Base-by-base conservation (phyloP, 1,140 invertebrate species). In the Zaprionus tsacasi region DNA sequence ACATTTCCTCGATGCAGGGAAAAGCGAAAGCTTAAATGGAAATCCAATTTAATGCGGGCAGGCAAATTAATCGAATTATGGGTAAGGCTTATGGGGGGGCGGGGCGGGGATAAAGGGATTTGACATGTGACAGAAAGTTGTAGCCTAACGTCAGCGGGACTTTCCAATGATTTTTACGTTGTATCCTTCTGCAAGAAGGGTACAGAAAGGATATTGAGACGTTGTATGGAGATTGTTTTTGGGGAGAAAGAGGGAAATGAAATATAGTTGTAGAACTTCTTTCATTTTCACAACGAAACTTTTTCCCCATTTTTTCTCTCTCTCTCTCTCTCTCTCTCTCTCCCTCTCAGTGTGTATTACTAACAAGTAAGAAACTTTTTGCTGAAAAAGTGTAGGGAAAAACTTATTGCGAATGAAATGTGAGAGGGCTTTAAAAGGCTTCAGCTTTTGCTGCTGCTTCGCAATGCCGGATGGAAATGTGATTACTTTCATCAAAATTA, bases 401-500 rank as follows among this genome's bases (percentile, higher is more conserved):
- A 59, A 74, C 57, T 67, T 70, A 52, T 71, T 83, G 72, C 33
- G 76, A 83, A 83, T 87, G 76, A 73, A 88, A 87, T 89, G 78
- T 80, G 68, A 63, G 83, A 88, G 70, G 68, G 60, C 80, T 88
- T 80, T 83, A 83, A 87, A 83, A 67, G 77, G 63, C 77, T 80
- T 45, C 40, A 45, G 40, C 40, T 15, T 45, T 45, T n/a, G 40
- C 40, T 15, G n/a, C 13, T 45, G 40, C 40, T 15, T 85, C 69
- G 59, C 61, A 54, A 40, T 54, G 52, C 21, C 63, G 59, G 63
- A 72, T 76, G 77, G 74, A 76, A 78, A 85, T 81, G 67, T 81
- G 81, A 87, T 70, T 88, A 81, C 70, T 89, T 87, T 87, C 81
- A 83, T 87, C 83, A 87, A 87, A 87, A 82, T 83, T 80, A 83